Percentiles rank a stretch among this genome's conserved stretches.
phyloP scores from a whole-genome alignment of 2,113 vertebrate genomes.

The rabbit (Oryctolagus cuniculus) region mOryCun1.1 NC_091442.1:83479501-83480000 shows the following conservation, averaged over 20 bases:
- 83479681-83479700: neutral
- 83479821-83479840: neutral
- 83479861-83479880: neutral
- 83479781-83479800: neutral
- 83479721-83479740: neutral
- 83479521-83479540: neutral
- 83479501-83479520: neutral
- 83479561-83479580: constrained; percentile 67
- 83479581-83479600: neutral
- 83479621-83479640: constrained; percentile 48
- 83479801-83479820: neutral
- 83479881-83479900: neutral
- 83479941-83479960: neutral
- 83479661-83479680: neutral
- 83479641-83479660: neutral
- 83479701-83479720: neutral
- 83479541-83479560: neutral
- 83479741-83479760: neutral
- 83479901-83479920: neutral
- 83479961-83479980: neutral
- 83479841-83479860: neutral
- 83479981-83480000: neutral
- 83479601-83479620: constrained; percentile 15
- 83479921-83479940: constrained; percentile 3
- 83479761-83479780: neutral